phyloP scores from a whole-genome alignment of 2,797 vertebrate species.

The Miichthys miiuy region DNA sequence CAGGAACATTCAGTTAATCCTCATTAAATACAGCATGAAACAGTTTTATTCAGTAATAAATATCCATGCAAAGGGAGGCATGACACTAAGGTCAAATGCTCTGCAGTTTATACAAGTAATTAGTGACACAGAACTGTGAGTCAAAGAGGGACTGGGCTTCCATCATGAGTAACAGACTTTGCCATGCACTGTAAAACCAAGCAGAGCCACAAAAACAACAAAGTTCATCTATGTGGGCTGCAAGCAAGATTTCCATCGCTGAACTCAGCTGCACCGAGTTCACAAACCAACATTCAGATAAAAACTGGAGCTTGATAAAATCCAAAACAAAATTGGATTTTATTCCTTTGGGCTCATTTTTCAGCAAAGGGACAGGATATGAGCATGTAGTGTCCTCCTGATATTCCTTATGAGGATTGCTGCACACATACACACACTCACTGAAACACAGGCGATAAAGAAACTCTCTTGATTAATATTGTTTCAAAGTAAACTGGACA shows the following conservation, averaged over 20 bases:
- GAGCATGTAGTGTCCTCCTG: slow-evolving; percentile 46
- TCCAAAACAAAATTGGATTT: slow-evolving; percentile 51
- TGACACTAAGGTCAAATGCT: slow-evolving; percentile 13
- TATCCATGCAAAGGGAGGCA: slow-evolving; percentile 5
- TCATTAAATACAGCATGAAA: slow-evolving; percentile 44
- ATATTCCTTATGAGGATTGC: slow-evolving; percentile 24
- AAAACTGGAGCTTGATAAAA: slow-evolving; percentile 46
- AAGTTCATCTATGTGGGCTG: not conserved
- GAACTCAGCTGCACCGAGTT: not conserved
- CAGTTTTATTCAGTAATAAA: slow-evolving; percentile 27
- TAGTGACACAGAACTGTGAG: slow-evolving; percentile 1
- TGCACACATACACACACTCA: not conserved
- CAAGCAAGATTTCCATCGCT: not conserved
- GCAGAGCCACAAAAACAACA: not conserved
- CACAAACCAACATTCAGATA: slow-evolving; percentile 14
- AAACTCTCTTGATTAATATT: not conserved
- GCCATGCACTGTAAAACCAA: not conserved
- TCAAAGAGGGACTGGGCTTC: not conserved
- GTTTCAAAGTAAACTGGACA: not conserved
- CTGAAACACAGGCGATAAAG: not conserved
- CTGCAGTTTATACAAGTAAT: slow-evolving; percentile 12
- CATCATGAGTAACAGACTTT: not conserved
- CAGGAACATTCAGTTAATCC: slow-evolving; percentile 51
- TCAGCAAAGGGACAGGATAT: slow-evolving; percentile 60
- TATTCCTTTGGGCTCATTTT: slow-evolving; percentile 70